phyloP scores from a whole-genome alignment of 1,140 invertebrate genomes.

The Musca domestica region DNA sequence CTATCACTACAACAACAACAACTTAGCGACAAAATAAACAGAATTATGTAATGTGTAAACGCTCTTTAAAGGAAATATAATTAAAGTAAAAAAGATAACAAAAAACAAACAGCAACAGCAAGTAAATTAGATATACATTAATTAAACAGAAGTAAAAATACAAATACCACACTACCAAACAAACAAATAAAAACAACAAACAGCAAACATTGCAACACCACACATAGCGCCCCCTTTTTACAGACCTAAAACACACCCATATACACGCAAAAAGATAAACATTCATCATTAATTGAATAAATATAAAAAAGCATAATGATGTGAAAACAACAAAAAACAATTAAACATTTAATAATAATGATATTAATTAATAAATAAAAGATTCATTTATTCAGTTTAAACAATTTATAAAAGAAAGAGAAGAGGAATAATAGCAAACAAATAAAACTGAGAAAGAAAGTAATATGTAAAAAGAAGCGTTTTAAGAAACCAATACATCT shows the following conservation, averaged over 20 bases:
- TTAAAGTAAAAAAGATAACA: neutral
- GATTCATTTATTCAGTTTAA: conserved; percentile 18
- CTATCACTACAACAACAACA: conserved; percentile 21
- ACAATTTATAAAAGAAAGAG: conserved; percentile 9
- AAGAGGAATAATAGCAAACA: neutral
- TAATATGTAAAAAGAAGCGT: no score
- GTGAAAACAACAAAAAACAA: conserved; percentile 13
- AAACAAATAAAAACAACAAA: no score
- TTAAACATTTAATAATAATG: conserved; percentile 17
- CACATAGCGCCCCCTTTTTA: neutral
- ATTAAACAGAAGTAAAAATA: neutral
- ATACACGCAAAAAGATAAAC: conserved; percentile 3
- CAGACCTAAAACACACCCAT: conserved; percentile 4
- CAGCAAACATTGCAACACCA: neutral
- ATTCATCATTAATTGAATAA: neutral
- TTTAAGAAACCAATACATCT: no score
- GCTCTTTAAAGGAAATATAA: conserved; percentile 7
- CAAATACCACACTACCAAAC: neutral
- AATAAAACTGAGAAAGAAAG: no score
- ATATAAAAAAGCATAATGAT: neutral
- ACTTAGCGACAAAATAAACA: conserved; percentile 18
- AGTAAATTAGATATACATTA: conserved; percentile 7
- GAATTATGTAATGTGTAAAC: conserved; percentile 13
- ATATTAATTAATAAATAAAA: neutral
- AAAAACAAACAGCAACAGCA: conserved; percentile 1